Base-by-base conservation (phyloP, 2,113 vertebrate genomes). In the Callocephalon fimbriatum region DNA sequence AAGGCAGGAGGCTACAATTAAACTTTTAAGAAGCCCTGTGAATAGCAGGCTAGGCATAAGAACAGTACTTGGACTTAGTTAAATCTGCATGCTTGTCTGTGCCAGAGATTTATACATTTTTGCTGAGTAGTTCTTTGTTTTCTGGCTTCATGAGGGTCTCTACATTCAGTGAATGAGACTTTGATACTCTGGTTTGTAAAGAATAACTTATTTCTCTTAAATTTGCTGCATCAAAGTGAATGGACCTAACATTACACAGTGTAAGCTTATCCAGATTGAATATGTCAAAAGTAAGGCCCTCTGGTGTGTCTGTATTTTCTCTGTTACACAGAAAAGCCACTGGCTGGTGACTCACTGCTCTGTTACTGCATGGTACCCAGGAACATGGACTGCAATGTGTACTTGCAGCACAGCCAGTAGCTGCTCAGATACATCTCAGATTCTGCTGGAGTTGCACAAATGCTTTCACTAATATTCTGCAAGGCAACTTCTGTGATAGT, bases 351-450 rank as follows among this genome's bases (percentile, higher is more conserved):
- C 21, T 58, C 5, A 1, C n/a, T 59, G 22, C 45, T 21, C 14
- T 47, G 10, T 45, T 47, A 15, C 40, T 68, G 10, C 6, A 23
- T n/a, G n/a, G 47, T 40, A 18, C 23, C 9, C 0, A 0, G 18
- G 32, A 47, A 15, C 48, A 15, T 10, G 35, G n/a, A 10, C 20
- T 51, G 32, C 22, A 44, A 7, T 0, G 0, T 0, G 2, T 21
- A 56, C 25, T 16, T 25, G 9, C 4, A 58, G 12, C 9, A 73
- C 11, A 32, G 12, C 12, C 8, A 5, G 44, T 13, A 47, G 21
- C 58, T 51, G 27, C 38, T 74, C 18, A 27, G n/a, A 74, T 45
- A 8, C 3, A 6, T 42, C 38, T 84, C 11, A 3, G 59, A 27
- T 20, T 38, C 15, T 51, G 26, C 7, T 0, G 0, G n/a, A 75